Percentiles rank a stretch among this genome's conserved stretches.
Evolutionary conservation across 2,797 vertebrate species (phyloP).

Genomic region (Thamnophis elegans): DNA sequence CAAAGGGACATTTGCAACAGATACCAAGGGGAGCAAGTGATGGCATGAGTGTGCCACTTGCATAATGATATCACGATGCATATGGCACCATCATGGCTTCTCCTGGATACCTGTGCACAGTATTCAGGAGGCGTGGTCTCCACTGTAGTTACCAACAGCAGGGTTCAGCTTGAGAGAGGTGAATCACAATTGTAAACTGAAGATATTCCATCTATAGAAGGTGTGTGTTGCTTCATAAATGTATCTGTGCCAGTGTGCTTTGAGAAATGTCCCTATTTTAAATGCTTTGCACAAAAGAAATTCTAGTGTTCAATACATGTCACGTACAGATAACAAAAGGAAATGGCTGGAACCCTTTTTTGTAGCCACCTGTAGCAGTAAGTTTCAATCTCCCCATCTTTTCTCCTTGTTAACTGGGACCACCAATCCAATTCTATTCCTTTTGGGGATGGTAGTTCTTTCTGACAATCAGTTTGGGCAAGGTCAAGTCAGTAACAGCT

Average conservation of each 20-base stretch:
- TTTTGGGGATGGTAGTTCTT: not conserved
- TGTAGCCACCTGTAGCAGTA: not conserved
- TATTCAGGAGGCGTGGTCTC: not conserved
- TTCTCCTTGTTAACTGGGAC: not conserved
- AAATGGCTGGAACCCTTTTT: not conserved
- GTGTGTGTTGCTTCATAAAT: not conserved
- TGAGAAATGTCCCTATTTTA: not conserved
- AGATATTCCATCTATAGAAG: not conserved
- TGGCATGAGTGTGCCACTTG: not conserved
- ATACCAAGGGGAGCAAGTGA: not conserved
- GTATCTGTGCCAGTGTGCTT: not conserved
- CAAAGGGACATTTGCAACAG: not conserved
- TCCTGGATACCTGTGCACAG: not conserved
- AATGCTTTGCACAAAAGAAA: not conserved
- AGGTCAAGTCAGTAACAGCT: not conserved
- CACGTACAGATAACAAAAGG: not conserved
- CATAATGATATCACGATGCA: not conserved
- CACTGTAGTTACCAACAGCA: not conserved
- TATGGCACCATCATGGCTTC: not conserved
- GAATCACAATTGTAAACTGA: not conserved
- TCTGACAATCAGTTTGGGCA: not conserved
- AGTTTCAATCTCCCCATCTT: not conserved
- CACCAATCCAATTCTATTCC: not conserved
- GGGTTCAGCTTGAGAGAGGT: not conserved
- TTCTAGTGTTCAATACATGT: not conserved